Conservation (phyloP, 2,113 vertebrate genomes). For the Takifugu flavidus region DNA sequence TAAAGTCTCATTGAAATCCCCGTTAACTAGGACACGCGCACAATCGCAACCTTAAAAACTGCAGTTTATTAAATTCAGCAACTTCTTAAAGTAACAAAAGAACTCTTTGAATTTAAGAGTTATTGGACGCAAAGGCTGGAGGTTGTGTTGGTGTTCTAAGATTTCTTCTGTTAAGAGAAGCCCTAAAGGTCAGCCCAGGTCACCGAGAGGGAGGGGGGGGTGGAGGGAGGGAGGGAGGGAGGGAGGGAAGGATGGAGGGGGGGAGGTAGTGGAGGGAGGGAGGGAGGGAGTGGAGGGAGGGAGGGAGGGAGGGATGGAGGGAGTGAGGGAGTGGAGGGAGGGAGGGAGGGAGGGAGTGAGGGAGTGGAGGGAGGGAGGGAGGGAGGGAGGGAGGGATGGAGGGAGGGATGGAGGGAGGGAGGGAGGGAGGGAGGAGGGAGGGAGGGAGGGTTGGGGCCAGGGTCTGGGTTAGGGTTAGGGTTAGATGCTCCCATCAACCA, state of each 20-base stretch:
- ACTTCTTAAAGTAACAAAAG: not conserved
- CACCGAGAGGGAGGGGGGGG: not conserved
- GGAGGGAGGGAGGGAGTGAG: slow-evolving; percentile 2
- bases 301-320: not conserved
- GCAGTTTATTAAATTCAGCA: too few species aligned
- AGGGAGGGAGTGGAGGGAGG: not conserved
- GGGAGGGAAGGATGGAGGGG: not conserved
- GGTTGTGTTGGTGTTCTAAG: not conserved
- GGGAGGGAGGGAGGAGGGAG: not conserved
- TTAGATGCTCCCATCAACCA: too few species aligned
- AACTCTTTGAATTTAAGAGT: not conserved
- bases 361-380: not conserved
- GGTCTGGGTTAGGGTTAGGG: too few species aligned
- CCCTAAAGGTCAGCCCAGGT: not conserved
- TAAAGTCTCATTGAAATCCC: too few species aligned
- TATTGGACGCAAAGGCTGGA: not conserved
- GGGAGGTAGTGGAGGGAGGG: slow-evolving; percentile 5
- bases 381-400: slow-evolving; percentile 1
- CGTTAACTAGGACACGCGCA: too few species aligned
- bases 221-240: not conserved
- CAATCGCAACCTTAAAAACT: too few species aligned
- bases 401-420: slow-evolving; percentile 7
- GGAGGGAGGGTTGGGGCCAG: too few species aligned
- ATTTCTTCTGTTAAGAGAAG: not conserved
- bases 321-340: slow-evolving; percentile 1